Evolutionary conservation across 2,113 vertebrate genomes (phyloP), one percentile per base, ranked within the genome.

Genomic region (Erinaceus europaeus): DNA sequence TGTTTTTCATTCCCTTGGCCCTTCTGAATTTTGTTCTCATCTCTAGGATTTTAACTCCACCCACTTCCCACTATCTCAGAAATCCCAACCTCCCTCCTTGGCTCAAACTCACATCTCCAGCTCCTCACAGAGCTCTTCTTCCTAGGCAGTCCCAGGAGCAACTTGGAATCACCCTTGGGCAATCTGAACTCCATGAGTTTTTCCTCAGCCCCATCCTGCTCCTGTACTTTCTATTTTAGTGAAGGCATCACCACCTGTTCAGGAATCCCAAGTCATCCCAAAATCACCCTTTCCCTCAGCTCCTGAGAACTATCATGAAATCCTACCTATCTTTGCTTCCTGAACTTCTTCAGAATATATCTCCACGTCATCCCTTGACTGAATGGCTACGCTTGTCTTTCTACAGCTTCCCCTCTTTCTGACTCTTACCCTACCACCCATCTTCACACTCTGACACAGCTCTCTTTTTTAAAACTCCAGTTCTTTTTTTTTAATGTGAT

Each of bases 201-300:
- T 57, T 48, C 67, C 73, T 67, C 40, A 81, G 80, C 42, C 72
- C 80, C 17, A 71, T 67, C 17, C 55, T 79, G 29, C 81, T 86
- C 55, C n/a, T 78, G 32, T 32, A 17, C 50, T 75, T 88, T 83
- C 93, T 91, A 74, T 91, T 92, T 92, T 44, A 61, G 84, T 59
- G 12, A 34, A 77, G 71, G 11, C 34, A 6, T 71, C 48, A 29
- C 78, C 84, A 53, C 94, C 91, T 65, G 87, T 89, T 89, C 74
- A 15, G 74, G 67, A n/a, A 89, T 91, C 69, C 89, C 65, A 50
- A 76, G 52, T 53, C 89, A 32, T 88, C 62, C 94, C 84, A 74
- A 80, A 86, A 80, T 55, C n/a, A 81, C 50, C 27, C 52, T 21
- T 89, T 84, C 32, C 52, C 74, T 68, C 15, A 20, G 59, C 75